Evolutionary conservation across 1,140 invertebrate species (phyloP), one percentile per base, ranked within the genome.

Genomic region (Anastrepha ludens): DNA sequence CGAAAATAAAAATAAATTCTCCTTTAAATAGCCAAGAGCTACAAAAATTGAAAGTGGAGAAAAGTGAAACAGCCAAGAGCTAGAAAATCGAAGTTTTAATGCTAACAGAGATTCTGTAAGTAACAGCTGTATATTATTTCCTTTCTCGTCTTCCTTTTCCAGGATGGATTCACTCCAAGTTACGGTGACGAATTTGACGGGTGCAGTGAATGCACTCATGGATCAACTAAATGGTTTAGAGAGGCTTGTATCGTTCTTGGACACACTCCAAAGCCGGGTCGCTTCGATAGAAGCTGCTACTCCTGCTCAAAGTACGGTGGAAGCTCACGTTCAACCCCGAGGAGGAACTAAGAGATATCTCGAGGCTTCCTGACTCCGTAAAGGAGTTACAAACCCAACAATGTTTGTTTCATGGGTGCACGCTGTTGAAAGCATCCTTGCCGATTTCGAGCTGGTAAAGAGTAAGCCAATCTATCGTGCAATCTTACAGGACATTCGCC

Each of bases 371-470:
- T 4, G 87, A 87, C 44, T 74, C 67, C 29, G 87, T 87, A 9
- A 87, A 64, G 67, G 70, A 44, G 44, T 17, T 87, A 58, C 41
- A 70, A 81, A 81, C 47, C 67, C 87, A n/a, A 60, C 60, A 17
- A 29, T 74, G 50, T 87, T 74, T 78, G 41, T 87, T 0, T 87
- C 87, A 8, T 87, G 67, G 65, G 67, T 87, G 20, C 65, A 87
- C 44, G 17, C 11, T 29, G 87, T 87, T 6, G 87, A 87, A 59
- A n/a, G 3, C 47, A 87, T 74, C 47, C 67, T 87, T 11, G 62
- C 50, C n/a, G 65, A 87, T 78, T 86, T 29, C 58, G 60, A 60
- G 29, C 39, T 41, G 2, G 59, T 86, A 39, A 20, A 29, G 20
- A 15, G 13, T 55, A 86, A 86, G 41, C 85, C 85, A 9, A 86